These are phyloP conservation scores for Microcebus tavaratra DNA, from an alignment of 2,113 vertebrate genomes.

Conservation along the genomic window DNA sequence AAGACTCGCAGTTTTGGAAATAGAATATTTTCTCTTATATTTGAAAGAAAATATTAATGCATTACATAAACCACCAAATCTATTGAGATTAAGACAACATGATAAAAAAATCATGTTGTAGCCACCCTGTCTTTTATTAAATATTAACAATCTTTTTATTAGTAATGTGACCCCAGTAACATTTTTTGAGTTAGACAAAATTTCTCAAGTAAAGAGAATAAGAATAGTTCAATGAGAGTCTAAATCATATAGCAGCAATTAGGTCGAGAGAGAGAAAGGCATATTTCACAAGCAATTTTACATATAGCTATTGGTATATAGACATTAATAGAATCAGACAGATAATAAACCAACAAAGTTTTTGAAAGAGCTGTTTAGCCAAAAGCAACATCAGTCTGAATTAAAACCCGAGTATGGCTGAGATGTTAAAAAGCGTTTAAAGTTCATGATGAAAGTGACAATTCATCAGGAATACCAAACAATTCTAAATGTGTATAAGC, in stretches of 20 bases:
- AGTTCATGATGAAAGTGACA: not conserved
- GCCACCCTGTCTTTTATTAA: not conserved
- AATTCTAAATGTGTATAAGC: not conserved
- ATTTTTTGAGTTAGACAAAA: not conserved
- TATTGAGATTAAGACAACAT: not conserved
- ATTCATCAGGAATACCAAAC: not conserved
- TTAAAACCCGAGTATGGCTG: not conserved
- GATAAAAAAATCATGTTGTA: not conserved
- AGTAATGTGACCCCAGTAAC: not conserved
- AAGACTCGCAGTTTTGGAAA: not conserved
- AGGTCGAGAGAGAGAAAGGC: not conserved
- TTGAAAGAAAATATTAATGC: slow-evolving; percentile 13
- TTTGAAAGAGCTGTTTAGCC: not conserved
- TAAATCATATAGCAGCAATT: not conserved
- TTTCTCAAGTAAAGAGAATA: not conserved
- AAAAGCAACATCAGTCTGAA: not conserved
- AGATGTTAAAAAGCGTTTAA: not conserved
- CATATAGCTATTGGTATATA: not conserved
- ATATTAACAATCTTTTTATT: not conserved
- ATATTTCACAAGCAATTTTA: not conserved
- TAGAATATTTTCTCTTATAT: not conserved
- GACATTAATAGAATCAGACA: not conserved
- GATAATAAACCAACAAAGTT: not conserved
- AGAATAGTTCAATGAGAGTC: not conserved
- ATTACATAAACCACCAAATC: not conserved